Evolutionary conservation across 2,113 vertebrate genomes (phyloP).

Genomic region (Microcebus jonahi): DNA sequence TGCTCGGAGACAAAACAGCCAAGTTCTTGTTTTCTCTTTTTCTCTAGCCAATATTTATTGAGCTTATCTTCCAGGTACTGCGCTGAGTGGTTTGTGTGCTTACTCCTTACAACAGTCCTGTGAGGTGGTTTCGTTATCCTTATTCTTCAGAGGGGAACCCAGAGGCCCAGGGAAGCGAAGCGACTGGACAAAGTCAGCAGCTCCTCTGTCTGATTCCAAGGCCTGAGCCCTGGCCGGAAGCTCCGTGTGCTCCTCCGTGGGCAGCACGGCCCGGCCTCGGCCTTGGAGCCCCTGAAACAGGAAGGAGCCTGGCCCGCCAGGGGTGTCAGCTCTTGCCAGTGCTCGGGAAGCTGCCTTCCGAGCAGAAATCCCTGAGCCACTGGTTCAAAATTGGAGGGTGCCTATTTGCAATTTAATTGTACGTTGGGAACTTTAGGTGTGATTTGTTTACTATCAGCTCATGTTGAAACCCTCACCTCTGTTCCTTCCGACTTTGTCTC

Average conservation of each 20-base stretch:
- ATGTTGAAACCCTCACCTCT: neutral
- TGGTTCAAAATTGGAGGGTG: neutral
- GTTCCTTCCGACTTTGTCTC: neutral
- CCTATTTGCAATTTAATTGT: neutral
- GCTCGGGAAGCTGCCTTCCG: neutral
- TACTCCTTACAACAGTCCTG: neutral
- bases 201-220: neutral
- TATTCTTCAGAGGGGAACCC: neutral
- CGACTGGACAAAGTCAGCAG: neutral
- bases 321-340: neutral
- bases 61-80: neutral
- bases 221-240: neutral
- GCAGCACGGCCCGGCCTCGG: no score
- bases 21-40: neutral
- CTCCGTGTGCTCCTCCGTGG: fast-evolving
- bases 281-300: neutral
- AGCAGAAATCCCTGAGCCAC: neutral
- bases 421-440: neutral
- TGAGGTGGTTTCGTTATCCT: fast-evolving
- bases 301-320: fast-evolving
- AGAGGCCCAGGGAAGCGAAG: neutral
- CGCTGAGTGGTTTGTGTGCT: neutral
- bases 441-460: neutral
- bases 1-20: neutral
- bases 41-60: neutral